Conservation (phyloP, 2,888 invertebrate species). For the Heteropelma amictum region DNA sequence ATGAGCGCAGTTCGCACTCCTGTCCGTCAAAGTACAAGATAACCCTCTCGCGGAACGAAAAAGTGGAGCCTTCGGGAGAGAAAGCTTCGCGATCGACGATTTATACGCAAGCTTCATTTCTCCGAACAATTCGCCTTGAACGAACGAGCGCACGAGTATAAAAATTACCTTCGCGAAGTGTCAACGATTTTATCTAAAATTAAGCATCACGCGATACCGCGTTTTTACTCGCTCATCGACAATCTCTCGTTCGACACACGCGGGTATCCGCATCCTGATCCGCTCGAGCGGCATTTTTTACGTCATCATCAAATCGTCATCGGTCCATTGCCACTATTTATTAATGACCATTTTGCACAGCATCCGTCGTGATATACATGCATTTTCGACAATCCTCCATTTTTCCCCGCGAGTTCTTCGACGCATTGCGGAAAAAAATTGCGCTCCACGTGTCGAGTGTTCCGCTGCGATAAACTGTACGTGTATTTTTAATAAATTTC, state of each 20-base stretch:
- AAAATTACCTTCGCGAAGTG: slow-evolving; percentile 31
- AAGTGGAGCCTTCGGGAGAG: neutral
- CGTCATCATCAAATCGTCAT: too few relatives aligned
- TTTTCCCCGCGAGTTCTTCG: too few relatives aligned
- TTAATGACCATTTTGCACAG: too few relatives aligned
- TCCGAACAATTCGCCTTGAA: neutral
- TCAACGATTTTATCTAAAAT: slow-evolving; percentile 1
- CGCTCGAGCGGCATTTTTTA: too few relatives aligned
- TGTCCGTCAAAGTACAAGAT: slow-evolving; percentile 57
- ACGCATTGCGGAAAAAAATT: too few relatives aligned
- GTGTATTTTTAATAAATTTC: neutral
- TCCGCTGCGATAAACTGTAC: too few relatives aligned
- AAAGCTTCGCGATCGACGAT: too few relatives aligned
- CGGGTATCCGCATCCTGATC: neutral
- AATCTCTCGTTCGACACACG: slow-evolving; percentile 12
- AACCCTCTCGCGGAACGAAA: neutral
- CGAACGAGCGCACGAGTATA: too few relatives aligned
- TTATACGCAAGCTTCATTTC: neutral
- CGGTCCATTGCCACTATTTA: too few relatives aligned
- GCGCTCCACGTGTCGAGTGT: too few relatives aligned
- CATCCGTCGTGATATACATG: too few relatives aligned
- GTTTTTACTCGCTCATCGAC: neutral
- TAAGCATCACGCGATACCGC: slow-evolving; percentile 21
- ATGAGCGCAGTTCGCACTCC: neutral
- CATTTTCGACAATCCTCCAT: too few relatives aligned